Conservation (phyloP, 2,888 invertebrate species). For the Callimorpha dominula region DNA sequence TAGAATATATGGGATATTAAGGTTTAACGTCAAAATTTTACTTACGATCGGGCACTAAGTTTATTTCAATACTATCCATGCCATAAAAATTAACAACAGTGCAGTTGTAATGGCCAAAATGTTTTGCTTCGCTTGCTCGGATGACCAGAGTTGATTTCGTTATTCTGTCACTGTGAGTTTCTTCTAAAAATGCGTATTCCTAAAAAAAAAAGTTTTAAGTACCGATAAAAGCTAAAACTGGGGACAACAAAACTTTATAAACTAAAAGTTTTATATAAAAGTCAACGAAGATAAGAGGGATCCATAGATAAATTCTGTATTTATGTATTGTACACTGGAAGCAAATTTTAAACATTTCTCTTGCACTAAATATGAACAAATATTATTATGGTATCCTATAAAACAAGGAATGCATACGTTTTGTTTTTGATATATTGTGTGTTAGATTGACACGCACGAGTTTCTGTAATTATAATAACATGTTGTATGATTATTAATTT, state of each 20-base stretch:
- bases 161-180: slow-evolving; percentile 91
- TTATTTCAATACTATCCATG: slow-evolving; percentile 93
- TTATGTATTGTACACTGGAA: slow-evolving; percentile 24
- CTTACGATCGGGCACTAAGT: slow-evolving; percentile 95
- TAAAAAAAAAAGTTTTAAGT: slow-evolving; percentile 62
- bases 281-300: slow-evolving; percentile 34
- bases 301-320: slow-evolving; percentile 38
- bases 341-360: slow-evolving; percentile 39
- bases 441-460: too few species aligned
- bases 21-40: slow-evolving; percentile 46
- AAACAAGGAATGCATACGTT: slow-evolving; percentile 29
- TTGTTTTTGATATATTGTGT: slow-evolving; percentile 20
- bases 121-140: slow-evolving; percentile 91
- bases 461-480: too few species aligned
- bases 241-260: slow-evolving; percentile 29
- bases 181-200: slow-evolving; percentile 92
- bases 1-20: background rate
- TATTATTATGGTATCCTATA: slow-evolving; percentile 19
- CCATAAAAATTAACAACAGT: slow-evolving; percentile 97
- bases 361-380: slow-evolving; percentile 34
- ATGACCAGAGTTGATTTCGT: slow-evolving; percentile 94
- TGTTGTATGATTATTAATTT: too few species aligned
- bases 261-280: slow-evolving; percentile 35
- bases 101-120: slow-evolving; percentile 97
- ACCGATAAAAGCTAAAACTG: slow-evolving; percentile 30